Base-by-base conservation (phyloP, 2,113 vertebrate genomes). In the Mobula hypostoma region DNA sequence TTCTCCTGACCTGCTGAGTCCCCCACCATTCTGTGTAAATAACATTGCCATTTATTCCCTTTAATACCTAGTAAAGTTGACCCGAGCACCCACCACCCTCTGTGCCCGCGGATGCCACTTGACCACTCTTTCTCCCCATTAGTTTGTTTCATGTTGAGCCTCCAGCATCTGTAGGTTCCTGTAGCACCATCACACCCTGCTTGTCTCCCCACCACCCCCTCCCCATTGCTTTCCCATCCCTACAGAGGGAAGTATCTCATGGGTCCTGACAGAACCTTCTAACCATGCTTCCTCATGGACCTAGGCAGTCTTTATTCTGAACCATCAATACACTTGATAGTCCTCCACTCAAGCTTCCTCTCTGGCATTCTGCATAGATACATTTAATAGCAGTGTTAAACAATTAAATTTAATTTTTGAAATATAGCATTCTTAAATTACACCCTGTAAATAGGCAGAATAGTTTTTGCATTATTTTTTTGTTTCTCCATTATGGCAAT, bases 381-480 rank as follows among this genome's bases (percentile, higher is more conserved):
- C 74, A 56, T 48, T 48, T 90, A 90, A 32, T 87, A 93, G 91
- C 91, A 93, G 74, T 93, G 36, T 93, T 93, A 48, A 93, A 93
- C 66, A 48, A 93, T 93, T 93, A 56, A 3, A 76, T 74, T 93
- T 93, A 93, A 74, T 74, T 95, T 94, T 70, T 94, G 66, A 77
- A 90, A 85, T 94, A 94, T 94, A 94, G 95, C 94, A 24, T 1
- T 40, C 66, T 82, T 82, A 56, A 94, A 94, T 95, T 74, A 74
- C 91, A 93, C 70, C 91, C 91, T 93, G 91, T 74, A 93, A 48
- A 93, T 93, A 74, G 74, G 91, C 48, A 76, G 91, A 93, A 74
- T 74, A 74, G 40, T 93, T 93, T 93, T 93, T 93, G 90, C 91
- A 93, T 93, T 74, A 14, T 91, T 91, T 88, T 29, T 27, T 48